Conservation (phyloP, 2,888 invertebrate species). For the Arenicola marina region DNA sequence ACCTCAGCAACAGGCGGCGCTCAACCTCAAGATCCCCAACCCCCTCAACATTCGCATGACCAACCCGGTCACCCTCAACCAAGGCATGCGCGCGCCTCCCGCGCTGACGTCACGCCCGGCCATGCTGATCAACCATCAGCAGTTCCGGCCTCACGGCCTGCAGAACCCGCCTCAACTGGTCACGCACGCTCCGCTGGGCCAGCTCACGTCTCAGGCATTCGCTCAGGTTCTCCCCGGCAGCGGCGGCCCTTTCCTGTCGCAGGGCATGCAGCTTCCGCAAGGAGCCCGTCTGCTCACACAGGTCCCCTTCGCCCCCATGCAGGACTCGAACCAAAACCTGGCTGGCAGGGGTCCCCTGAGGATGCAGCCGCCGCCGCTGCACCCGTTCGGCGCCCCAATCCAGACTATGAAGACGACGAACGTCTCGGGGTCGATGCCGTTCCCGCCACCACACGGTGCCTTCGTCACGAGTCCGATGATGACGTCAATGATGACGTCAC, state of each 20-base stretch:
- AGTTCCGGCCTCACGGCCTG: not conserved
- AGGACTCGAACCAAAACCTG: not conserved
- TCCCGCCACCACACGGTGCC: too few relatives aligned
- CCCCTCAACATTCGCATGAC: conserved; percentile 25
- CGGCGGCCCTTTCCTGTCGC: not conserved
- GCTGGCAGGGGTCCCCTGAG: not conserved
- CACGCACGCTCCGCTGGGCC: not conserved
- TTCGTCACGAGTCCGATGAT: too few relatives aligned
- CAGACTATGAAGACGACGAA: too few relatives aligned
- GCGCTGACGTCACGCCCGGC: not conserved
- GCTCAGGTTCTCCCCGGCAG: not conserved
- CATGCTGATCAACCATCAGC: not conserved
- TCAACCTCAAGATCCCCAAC: conserved; percentile 25
- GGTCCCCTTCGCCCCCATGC: not conserved
- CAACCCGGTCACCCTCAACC: not conserved
- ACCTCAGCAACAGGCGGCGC: conserved; percentile 7
- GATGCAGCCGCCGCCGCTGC: too few relatives aligned
- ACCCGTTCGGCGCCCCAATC: too few relatives aligned
- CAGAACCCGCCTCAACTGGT: not conserved
- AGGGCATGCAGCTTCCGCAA: not conserved
- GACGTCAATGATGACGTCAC: too few relatives aligned
- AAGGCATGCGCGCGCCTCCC: not conserved
- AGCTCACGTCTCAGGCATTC: not conserved
- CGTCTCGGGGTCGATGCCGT: too few relatives aligned
- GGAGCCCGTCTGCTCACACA: not conserved